Evolutionary conservation across 2,797 vertebrate genomes (phyloP).

Genomic region (Molossus molossus): DNA sequence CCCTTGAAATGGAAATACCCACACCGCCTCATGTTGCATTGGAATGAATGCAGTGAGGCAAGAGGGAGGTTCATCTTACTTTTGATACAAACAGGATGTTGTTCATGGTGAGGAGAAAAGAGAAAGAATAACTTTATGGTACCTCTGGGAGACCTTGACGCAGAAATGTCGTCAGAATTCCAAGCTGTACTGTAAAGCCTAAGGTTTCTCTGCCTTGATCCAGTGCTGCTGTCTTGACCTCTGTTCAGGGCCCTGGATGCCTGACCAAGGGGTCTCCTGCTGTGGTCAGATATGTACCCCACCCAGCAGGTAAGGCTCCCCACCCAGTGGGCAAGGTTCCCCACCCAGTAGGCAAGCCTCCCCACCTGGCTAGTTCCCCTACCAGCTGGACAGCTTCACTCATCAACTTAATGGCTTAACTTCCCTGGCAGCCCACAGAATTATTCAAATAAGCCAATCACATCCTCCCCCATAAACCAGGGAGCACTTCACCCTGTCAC

Average conservation of each 20-base stretch:
- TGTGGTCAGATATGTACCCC: not conserved
- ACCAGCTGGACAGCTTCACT: not conserved
- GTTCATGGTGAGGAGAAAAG: not conserved
- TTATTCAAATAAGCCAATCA: not conserved
- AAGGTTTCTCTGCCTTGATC: not conserved
- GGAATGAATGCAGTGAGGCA: not conserved
- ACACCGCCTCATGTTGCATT: not conserved
- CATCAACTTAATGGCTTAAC: not conserved
- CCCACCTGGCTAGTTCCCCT: not conserved
- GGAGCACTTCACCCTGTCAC: not conserved
- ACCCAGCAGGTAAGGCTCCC: not conserved
- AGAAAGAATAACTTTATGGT: not conserved
- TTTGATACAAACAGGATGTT: not conserved
- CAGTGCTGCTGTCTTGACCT: not conserved
- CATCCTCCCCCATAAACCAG: not conserved
- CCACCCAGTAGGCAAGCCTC: not conserved
- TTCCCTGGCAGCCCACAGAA: not conserved
- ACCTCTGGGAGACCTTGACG: not conserved
- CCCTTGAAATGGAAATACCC: constrained; percentile 18
- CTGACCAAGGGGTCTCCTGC: not conserved
- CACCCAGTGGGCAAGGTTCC: not conserved
- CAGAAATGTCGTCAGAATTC: not conserved
- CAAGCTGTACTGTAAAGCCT: not conserved
- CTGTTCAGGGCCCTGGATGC: not conserved
- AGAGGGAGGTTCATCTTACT: not conserved